Base-by-base conservation (phyloP, 2,888 invertebrate species). In the Actias luna region DNA sequence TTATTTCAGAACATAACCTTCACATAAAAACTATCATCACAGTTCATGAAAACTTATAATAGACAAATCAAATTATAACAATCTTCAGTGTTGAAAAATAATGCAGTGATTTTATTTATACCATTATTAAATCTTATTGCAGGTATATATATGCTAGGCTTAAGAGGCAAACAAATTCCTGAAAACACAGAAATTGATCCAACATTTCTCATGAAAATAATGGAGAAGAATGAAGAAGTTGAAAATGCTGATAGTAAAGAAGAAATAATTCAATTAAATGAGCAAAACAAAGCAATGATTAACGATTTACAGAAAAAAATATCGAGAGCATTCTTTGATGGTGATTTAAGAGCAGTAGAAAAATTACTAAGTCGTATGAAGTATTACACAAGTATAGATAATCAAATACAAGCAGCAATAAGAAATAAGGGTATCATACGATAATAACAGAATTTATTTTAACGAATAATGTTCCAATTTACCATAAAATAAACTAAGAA, bases 201-300 rank as follows among this genome's bases (percentile, higher is more conserved):
- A 61, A 93, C 93, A 68, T 97, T 98, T 80, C 92, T 98, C 0
- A 94, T 95, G 93, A 93, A 95, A 82, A 96, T 98, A 68, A 97
- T 99, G 97, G 97, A 97, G 78, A 94, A 96, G 63, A 98, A 98
- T 86, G 98, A 98, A 90, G 95, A 96, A 84, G 94, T 98, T 0
- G 96, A 95, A 73, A 95, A 94, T 64, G 95, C 96, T 5, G 87
- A 93, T 14, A 87, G 93, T 4, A 88, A 92, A 64, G 88, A 94
- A 60, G 92, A 95, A 79, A 89, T 96, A 18, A 87, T 94, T 69
- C 76, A 87, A 61, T 80, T 97, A 2, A 93, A 94, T 64, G 76
- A 89, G 61, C 93, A 94, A 76, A 95, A 95, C 76, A 93, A 93
- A 69, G 70, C 77, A 60, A 85, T 93, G 25, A 83, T 96, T 5